These are phyloP conservation scores for Lycia hirtaria DNA, from an alignment of 2,888 invertebrate species.

Conservation along the genomic window DNA sequence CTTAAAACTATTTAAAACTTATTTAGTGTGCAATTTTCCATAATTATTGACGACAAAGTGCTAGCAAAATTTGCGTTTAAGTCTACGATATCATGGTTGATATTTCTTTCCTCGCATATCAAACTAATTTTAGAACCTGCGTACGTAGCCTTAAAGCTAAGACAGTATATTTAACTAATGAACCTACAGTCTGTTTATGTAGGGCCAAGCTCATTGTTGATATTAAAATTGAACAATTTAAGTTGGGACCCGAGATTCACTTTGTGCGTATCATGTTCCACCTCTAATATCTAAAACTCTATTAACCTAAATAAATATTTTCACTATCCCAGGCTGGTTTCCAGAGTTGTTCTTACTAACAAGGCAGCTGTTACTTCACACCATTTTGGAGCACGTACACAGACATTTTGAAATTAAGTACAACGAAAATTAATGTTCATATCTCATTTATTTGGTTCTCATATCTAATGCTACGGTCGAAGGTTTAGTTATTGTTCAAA, in stretches of 20 bases:
- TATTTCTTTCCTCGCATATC: too few relatives aligned
- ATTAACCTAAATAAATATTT: slow-evolving; percentile 29
- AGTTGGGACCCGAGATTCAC: slow-evolving; percentile 16
- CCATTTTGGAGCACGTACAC: neutral
- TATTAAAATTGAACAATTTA: slow-evolving; percentile 13
- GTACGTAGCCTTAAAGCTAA: too few relatives aligned
- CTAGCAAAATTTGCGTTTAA: too few relatives aligned
- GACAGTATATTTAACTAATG: neutral
- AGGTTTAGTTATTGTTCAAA: neutral
- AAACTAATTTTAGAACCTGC: too few relatives aligned
- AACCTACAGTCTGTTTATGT: neutral
- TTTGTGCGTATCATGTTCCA: slow-evolving; percentile 9
- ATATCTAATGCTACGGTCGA: neutral
- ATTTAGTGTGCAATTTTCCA: too few relatives aligned
- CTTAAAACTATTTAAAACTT: too few relatives aligned
- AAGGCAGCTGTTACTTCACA: slow-evolving; percentile 17
- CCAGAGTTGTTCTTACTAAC: slow-evolving; percentile 22
- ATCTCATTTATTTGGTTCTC: neutral
- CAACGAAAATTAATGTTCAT: too few relatives aligned
- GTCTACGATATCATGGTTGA: too few relatives aligned
- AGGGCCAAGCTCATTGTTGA: slow-evolving; percentile 14
- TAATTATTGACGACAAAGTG: too few relatives aligned
- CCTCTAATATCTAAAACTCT: slow-evolving; percentile 20
- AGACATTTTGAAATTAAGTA: slow-evolving; percentile 6
- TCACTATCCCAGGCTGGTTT: neutral